Evolutionary conservation across 2,113 vertebrate genomes (phyloP), one percentile per base, ranked within the genome.

Genomic region (Nestor notabilis): DNA sequence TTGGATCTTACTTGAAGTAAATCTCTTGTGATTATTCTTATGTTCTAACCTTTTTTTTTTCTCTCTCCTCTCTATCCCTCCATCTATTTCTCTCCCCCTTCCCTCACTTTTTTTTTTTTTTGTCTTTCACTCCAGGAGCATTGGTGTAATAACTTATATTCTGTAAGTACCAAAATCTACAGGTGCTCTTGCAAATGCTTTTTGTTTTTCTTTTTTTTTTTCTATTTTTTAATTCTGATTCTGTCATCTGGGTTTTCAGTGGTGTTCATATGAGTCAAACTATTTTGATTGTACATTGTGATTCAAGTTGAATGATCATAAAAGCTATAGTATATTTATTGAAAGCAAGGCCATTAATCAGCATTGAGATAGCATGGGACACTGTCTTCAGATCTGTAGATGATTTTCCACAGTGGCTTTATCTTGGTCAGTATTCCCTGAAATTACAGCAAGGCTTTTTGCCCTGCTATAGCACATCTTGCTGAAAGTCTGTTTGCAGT

Each of bases 91-190:
- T 81, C 47, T 86, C 28, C 56, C 18, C 41, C 90, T 14, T 74
- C 24, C 29, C 23, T 72, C 37, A 11, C 58, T 5, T 28, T 63
- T 21, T 17, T 5, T 19, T 31, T 61, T 52, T 63, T 53, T 63
- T 47, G 23, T 25, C 6, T 46, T 69, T 90, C 70, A 56, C 58
- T 98, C 90, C 97, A 99, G 98, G 98, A 99, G 98, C 93, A 98
- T 99, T 80, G 98, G 98, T 64, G 98, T 99, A 87, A 99, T 99
- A 97, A 99, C 98, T 87, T 99, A 99, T 20, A 99, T 99, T 96
- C 98, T 99, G 98, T 99, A 98, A 99, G 98, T 99, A 99, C 65
- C 68, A 74, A 90, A 87, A 84, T 82, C 74, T 72, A 5, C 52
- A 58, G 13, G 33, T 88, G 11, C 10, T 87, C 87, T 95, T 95